These are phyloP conservation scores for Heloderma charlesbogerti DNA, from an alignment of 2,113 vertebrate genomes.

Conservation along the genomic window DNA sequence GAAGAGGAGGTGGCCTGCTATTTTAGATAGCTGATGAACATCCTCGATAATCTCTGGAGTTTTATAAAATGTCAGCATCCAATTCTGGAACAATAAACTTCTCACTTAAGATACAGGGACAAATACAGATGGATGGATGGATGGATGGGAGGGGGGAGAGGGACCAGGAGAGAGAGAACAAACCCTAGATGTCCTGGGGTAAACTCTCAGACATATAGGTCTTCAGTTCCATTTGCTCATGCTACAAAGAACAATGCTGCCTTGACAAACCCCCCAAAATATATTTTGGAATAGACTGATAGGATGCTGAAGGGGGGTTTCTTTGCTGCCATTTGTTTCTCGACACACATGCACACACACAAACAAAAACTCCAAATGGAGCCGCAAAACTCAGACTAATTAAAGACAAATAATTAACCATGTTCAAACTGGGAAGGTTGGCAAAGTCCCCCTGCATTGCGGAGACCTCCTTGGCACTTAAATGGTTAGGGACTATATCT, in stretches of 20 bases:
- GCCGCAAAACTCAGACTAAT: slow-evolving; percentile 76
- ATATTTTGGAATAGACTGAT: slow-evolving; percentile 44
- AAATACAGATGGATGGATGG: not conserved
- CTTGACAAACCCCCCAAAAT: slow-evolving; percentile 17
- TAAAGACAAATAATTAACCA: slow-evolving; percentile 82
- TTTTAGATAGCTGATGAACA: not conserved
- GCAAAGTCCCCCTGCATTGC: slow-evolving; percentile 80
- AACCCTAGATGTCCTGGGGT: not conserved
- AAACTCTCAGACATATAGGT: slow-evolving; percentile 19
- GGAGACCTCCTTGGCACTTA: slow-evolving; percentile 85
- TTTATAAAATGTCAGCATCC: not conserved
- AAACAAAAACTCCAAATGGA: slow-evolving; percentile 68
- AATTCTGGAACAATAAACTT: slow-evolving; percentile 19
- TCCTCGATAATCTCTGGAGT: not conserved
- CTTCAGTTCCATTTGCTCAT: slow-evolving; percentile 26
- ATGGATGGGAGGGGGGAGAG: no score
- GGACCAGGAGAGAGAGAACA: not conserved
- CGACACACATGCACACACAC: not conserved
- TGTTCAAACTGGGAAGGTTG: slow-evolving; percentile 75
- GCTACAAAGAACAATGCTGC: not conserved
- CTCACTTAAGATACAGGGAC: slow-evolving; percentile 8
- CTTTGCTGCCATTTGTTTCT: slow-evolving; percentile 62
- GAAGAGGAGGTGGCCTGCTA: not conserved
- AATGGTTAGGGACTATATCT: slow-evolving; percentile 90
- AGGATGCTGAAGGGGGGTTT: slow-evolving; percentile 39